Evolutionary conservation across 2,888 invertebrate genomes (phyloP), one percentile per base, ranked within the genome.

Genomic region (Miltochrista miniata): DNA sequence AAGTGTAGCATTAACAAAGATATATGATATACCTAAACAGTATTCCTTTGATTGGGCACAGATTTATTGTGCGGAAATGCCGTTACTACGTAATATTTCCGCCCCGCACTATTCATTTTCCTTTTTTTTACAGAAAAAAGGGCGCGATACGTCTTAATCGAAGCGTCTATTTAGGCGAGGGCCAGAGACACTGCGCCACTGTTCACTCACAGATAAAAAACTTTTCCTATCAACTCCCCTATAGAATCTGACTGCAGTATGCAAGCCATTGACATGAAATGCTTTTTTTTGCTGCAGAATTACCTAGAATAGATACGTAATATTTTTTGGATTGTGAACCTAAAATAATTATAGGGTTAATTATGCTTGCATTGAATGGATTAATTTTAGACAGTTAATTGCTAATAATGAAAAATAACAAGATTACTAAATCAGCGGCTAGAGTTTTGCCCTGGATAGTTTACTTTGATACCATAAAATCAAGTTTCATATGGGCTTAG

Each of bases 31-130:
- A 44, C 18, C 18, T 24, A 24, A 76, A 68, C 73, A 65, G 75
- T 64, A 78, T 85, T 87, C 87, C 85, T 90, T 90, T 91, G 92
- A 92, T 92, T 92, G 87, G 90, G 80, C 84, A 83, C 82, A 86
- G 85, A 91, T 92, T 92, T 92, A 92, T 92, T 85, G 92, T 81
- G 89, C 92, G 92, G 92, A 92, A 92, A 92, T 85, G 85, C 87
- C 86, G 90, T 89, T 89, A 87, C 85, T 86, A 78, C 72, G 86
- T 92, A 92, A 92, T 92, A 92, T 91, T 90, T 92, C 92, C 92
- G 91, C 86, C 80, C 83, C 71, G 79, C 78, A 80, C 84, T 85
- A 84, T 90, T 88, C 90, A 87, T 85, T 91, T 91, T 89, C 85
- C 89, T 80, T 89, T 90, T n/a, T 91, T 90, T 90, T 85, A 83